These are phyloP conservation scores for Jordanella pulchra DNA, from an alignment of 2,797 vertebrate genomes.

Conservation along the genomic window DNA sequence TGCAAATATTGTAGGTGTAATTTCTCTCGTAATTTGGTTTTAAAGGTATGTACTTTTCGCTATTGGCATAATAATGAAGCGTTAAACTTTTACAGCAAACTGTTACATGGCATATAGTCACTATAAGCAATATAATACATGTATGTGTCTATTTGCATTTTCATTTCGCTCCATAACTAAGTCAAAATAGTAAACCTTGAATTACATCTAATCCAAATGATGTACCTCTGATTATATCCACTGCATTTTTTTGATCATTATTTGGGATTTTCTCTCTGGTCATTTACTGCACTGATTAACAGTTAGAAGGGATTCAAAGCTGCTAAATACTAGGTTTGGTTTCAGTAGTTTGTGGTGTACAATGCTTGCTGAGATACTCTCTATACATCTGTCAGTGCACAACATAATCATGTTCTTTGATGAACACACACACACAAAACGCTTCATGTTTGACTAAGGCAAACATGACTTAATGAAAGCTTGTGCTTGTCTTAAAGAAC, in stretches of 20 bases:
- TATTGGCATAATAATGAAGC: background rate
- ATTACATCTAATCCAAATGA: background rate
- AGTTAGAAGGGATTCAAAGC: background rate
- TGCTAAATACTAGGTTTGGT: conserved; percentile 45
- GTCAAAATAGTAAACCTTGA: background rate
- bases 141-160: background rate
- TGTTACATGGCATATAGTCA: background rate
- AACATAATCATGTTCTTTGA: conserved; percentile 1
- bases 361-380: conserved; percentile 32
- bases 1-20: background rate
- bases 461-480: background rate
- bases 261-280: conserved; percentile 18
- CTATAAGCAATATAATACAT: background rate
- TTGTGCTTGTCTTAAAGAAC: conserved; percentile 18
- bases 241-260: background rate
- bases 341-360: conserved; percentile 21
- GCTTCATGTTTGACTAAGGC: conserved; percentile 11
- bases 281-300: background rate
- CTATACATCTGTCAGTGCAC: conserved; percentile 15
- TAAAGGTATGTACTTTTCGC: background rate
- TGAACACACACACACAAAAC: background rate
- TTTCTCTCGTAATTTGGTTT: background rate
- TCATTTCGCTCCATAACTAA: background rate
- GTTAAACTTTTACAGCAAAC: background rate
- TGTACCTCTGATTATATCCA: background rate